Evolutionary conservation across 2,113 vertebrate species (phyloP), one percentile per base, ranked within the genome.

Genomic region (Harpagus bidentatus): DNA sequence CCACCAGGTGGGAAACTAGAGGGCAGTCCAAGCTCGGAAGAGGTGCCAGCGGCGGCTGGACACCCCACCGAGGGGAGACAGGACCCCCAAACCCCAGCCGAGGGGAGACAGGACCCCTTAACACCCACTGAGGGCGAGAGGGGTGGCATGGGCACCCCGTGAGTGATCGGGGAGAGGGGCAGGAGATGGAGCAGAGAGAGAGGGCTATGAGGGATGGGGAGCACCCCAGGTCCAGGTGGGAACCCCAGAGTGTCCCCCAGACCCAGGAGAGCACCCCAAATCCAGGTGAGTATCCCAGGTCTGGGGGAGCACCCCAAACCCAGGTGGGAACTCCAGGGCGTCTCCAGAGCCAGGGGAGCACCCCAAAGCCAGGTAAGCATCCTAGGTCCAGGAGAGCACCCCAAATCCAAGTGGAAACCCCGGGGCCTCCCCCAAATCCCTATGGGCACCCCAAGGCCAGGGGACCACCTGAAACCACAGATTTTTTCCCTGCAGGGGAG

Each of bases 1-100:
- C 66, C 8, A 0, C 48, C n/a, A 16, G 77, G 13, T 19, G 52
- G 61, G 38, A 34, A 63, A 61, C 43, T 13, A 28, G 78, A 58
- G 52, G 61, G 52, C 36, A 52, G 59, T 6, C 69, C 61, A 38
- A 34, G 61, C 36, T 74, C 4, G 1, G 87, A 45, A 58, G 52
- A 88, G 32, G 32, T 45, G n/a, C 3, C 2, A 52, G 38, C 2
- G 3, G 38, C 2, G 3, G 36, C 48, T 43, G 78, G 25, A 14
- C 7, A 3, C 19, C 13, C 17, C 6, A 2, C 26, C 3, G 6
- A 55, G 28, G 40, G 56, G 25, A 47, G 10, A 29, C 1, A 2
- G 29, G 50, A 74, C 28, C 34, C 48, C 58, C 21, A 16, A 63
- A 63, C 6, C 26, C 82, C 13, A 7, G 7, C 38, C 1, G 0